These are phyloP conservation scores for Chamaea fasciata DNA, from an alignment of 2,113 vertebrate species.

Conservation along the genomic window DNA sequence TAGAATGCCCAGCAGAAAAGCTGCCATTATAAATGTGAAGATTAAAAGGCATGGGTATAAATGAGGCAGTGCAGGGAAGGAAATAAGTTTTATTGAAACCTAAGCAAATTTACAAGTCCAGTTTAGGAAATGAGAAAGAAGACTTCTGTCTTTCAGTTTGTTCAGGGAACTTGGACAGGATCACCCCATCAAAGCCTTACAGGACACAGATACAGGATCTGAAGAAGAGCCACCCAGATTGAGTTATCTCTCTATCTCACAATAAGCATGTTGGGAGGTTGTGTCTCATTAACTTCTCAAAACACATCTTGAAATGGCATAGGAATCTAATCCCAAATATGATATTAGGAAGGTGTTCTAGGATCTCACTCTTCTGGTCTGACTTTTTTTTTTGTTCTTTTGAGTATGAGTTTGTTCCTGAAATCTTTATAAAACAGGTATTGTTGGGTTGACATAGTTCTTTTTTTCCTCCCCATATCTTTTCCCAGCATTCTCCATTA, in stretches of 20 bases:
- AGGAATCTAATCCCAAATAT: neutral
- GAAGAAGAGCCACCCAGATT: neutral
- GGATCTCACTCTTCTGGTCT: neutral
- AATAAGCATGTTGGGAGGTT: neutral
- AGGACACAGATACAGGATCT: neutral
- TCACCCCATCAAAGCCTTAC: neutral
- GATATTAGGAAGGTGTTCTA: neutral
- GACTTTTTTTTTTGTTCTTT: neutral
- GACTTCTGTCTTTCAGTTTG: neutral
- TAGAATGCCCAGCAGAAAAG: neutral
- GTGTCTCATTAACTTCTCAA: neutral
- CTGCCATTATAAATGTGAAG: neutral
- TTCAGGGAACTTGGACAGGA: neutral
- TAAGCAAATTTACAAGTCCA: neutral
- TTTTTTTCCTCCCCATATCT: neutral
- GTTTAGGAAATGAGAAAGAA: neutral
- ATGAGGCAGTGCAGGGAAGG: neutral
- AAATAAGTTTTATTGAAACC: neutral
- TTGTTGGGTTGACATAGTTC: neutral
- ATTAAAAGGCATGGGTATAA: neutral
- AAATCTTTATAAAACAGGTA: neutral
- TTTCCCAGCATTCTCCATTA: neutral
- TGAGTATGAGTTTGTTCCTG: neutral
- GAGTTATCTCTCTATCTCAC: neutral
- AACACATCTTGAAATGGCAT: neutral